phyloP scores from a whole-genome alignment of 2,888 invertebrate species.

The Caenorhabditis drosophilae region DNA sequence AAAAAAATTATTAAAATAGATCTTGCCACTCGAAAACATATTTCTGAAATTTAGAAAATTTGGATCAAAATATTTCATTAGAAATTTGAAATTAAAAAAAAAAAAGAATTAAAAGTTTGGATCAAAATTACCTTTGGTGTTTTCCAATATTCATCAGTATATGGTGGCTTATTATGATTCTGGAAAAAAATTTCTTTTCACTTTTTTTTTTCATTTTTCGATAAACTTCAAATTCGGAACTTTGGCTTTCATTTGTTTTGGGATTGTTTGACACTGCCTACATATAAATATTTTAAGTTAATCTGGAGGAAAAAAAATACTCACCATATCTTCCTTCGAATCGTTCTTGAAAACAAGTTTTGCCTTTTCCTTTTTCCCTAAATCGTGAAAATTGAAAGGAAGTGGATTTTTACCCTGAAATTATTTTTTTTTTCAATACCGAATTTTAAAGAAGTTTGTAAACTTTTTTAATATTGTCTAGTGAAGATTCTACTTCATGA shows the following conservation, averaged over 20 bases:
- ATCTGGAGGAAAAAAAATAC: no score
- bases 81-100: background rate
- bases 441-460: no score
- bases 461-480: no score
- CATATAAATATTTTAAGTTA: no score
- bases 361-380: slow-evolving; percentile 9
- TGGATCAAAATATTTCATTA: background rate
- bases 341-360: background rate
- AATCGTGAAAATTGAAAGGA: no score
- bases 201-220: no score
- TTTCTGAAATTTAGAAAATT: slow-evolving; percentile 8
- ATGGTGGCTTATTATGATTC: slow-evolving; percentile 6
- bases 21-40: background rate
- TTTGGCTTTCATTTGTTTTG: no score
- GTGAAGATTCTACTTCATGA: slow-evolving; percentile 7
- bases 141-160: slow-evolving; percentile 14
- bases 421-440: no score
- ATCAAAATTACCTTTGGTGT: slow-evolving; percentile 13
- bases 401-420: no score
- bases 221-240: background rate
- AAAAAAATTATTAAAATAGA: background rate
- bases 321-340: background rate
- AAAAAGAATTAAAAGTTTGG: background rate
- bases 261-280: no score
- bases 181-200: background rate